These are phyloP conservation scores for Eufriesea mexicana DNA, from an alignment of 1,140 invertebrate species.

Conservation along the genomic window DNA sequence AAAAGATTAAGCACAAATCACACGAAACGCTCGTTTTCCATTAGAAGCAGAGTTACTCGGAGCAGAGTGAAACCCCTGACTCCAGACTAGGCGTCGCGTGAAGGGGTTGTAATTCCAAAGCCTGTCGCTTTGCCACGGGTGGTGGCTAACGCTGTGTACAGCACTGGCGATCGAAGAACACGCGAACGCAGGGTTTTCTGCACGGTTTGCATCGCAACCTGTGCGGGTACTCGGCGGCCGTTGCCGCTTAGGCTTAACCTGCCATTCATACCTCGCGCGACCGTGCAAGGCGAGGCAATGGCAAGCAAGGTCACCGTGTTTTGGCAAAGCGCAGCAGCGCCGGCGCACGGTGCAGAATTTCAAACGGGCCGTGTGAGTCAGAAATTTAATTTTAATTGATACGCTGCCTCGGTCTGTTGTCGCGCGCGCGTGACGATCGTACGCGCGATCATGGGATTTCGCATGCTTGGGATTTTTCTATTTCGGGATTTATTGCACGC, in stretches of 20 bases:
- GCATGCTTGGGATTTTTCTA: too few species aligned
- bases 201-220: neutral
- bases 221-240: neutral
- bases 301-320: slow-evolving; percentile 45
- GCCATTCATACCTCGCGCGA: slow-evolving; percentile 37
- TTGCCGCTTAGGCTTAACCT: neutral
- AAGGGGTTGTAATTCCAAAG: too few species aligned
- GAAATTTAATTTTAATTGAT: slow-evolving; percentile 56
- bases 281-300: slow-evolving; percentile 20
- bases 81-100: too few species aligned
- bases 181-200: neutral
- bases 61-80: too few species aligned
- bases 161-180: neutral
- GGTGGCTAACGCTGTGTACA: too few species aligned
- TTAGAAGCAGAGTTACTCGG: too few species aligned
- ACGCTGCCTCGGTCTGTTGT: neutral
- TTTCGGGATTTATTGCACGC: too few species aligned
- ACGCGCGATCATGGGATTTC: too few species aligned
- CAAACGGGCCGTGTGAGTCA: slow-evolving; percentile 42
- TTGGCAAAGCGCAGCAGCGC: slow-evolving; percentile 44
- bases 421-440: neutral
- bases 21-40: too few species aligned
- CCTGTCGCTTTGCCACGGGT: too few species aligned
- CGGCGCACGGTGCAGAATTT: slow-evolving; percentile 35
- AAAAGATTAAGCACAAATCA: too few species aligned